These are phyloP conservation scores for Parotia lawesii DNA, from an alignment of 2,113 vertebrate species.

Conservation along the genomic window DNA sequence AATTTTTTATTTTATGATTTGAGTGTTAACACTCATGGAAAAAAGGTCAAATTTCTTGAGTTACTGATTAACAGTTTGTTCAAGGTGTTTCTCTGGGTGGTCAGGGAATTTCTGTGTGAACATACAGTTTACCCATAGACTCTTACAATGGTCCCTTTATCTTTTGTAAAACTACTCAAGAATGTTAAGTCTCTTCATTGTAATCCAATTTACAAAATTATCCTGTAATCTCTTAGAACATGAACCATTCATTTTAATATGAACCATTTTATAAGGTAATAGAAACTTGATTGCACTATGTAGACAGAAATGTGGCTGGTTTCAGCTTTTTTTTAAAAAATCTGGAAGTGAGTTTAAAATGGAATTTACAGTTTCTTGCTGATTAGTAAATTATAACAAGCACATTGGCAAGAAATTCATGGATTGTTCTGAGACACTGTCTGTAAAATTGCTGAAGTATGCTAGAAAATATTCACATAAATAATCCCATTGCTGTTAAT, in stretches of 20 bases:
- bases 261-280: neutral
- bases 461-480: neutral
- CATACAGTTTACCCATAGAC: neutral
- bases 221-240: neutral
- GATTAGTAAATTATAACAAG: neutral
- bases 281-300: neutral
- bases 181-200: neutral
- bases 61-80: neutral
- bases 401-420: neutral
- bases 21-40: neutral
- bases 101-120: neutral
- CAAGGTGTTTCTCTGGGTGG: neutral
- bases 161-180: neutral
- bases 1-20: neutral
- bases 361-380: neutral
- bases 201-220: conserved; percentile 39
- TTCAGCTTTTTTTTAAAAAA: neutral
- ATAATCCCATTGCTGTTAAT: neutral
- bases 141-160: neutral
- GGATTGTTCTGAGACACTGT: neutral
- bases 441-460: neutral
- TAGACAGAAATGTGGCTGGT: neutral
- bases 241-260: neutral
- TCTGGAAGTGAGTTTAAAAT: neutral
- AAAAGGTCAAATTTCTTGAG: neutral